A percentile compares a stretch with the other conserved stretches of the same genome.
Evolutionary conservation across 2,797 vertebrate genomes (phyloP).

Genomic region (Salarias fasciatus): DNA sequence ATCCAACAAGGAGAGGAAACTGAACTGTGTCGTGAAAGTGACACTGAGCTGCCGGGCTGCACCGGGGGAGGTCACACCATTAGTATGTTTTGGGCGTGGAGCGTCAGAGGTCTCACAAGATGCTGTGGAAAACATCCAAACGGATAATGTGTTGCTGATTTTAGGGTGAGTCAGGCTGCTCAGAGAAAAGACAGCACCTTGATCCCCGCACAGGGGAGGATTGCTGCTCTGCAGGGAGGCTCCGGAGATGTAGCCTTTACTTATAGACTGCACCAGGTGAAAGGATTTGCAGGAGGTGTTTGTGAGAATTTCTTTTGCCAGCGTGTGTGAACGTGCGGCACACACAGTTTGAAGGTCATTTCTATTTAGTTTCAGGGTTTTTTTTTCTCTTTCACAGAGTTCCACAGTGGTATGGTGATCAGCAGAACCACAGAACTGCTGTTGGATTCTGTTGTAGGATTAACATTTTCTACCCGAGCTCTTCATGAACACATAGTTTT

Average conservation of each 20-base stretch:
- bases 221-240: slow-evolving; percentile 32
- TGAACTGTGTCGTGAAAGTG: slow-evolving; percentile 8
- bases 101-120: slow-evolving; percentile 16
- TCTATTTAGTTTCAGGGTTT: no score
- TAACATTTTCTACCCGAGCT: no score
- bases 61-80: slow-evolving; percentile 28
- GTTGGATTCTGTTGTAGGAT: no score
- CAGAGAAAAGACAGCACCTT: slow-evolving; percentile 18
- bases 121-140: slow-evolving; percentile 11
- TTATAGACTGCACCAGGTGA: slow-evolving; percentile 9
- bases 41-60: slow-evolving; percentile 52
- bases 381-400: no score
- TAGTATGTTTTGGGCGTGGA: slow-evolving; percentile 26
- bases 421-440: no score
- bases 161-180: slow-evolving; percentile 21
- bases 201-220: slow-evolving; percentile 20
- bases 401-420: no score
- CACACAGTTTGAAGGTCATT: no score
- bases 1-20: slow-evolving; percentile 26
- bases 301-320: no score
- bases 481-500: no score
- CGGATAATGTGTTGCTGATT: slow-evolving; percentile 24
- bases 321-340: no score
- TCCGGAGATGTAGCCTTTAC: slow-evolving; percentile 13
- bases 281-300: no score